A percentile compares a stretch with the other conserved stretches of the same genome.
Conservation (phyloP, 2,797 vertebrate genomes). For the Silurus lanzhouensis region DNA sequence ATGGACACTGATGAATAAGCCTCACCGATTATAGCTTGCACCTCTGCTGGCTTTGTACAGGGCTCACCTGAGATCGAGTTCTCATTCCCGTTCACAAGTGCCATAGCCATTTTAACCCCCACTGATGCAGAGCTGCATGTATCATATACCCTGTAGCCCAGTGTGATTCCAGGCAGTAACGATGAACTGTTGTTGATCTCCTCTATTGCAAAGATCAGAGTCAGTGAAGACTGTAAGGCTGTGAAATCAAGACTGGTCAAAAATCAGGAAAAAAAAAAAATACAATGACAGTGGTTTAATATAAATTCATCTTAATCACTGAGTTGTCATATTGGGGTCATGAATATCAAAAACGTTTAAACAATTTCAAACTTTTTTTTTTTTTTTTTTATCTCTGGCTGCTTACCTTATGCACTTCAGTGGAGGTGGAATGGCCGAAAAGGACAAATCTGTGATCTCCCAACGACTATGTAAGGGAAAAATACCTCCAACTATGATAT, state of each 20-base stretch:
- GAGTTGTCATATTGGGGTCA: neutral
- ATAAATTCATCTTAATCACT: neutral
- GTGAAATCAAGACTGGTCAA: slow-evolving; percentile 31
- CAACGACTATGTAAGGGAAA: neutral
- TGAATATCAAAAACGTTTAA: neutral
- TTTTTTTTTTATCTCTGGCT: slow-evolving; percentile 15
- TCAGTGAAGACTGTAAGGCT: slow-evolving; percentile 51
- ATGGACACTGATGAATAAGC: slow-evolving; percentile 66
- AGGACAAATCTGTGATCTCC: neutral
- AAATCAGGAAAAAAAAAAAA: neutral
- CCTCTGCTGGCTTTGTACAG: slow-evolving; percentile 28
- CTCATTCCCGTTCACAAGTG: slow-evolving; percentile 52
- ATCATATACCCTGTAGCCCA: slow-evolving; percentile 61
- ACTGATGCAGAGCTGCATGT: slow-evolving; percentile 42
- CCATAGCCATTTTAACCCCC: slow-evolving; percentile 51
- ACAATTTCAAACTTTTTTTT: neutral
- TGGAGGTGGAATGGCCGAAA: neutral
- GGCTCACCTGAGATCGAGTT: slow-evolving; percentile 31
- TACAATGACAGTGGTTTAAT: neutral
- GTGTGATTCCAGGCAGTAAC: slow-evolving; percentile 51
- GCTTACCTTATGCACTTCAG: neutral
- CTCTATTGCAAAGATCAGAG: slow-evolving; percentile 60
- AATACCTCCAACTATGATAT: slow-evolving; percentile 14
- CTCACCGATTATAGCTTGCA: slow-evolving; percentile 69
- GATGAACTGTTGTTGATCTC: slow-evolving; percentile 62